A percentile compares a stretch with the other conserved stretches of the same genome.
These are phyloP conservation scores for Siphamia tubifer DNA, from an alignment of 2,113 vertebrate genomes.

Conservation along the genomic window DNA sequence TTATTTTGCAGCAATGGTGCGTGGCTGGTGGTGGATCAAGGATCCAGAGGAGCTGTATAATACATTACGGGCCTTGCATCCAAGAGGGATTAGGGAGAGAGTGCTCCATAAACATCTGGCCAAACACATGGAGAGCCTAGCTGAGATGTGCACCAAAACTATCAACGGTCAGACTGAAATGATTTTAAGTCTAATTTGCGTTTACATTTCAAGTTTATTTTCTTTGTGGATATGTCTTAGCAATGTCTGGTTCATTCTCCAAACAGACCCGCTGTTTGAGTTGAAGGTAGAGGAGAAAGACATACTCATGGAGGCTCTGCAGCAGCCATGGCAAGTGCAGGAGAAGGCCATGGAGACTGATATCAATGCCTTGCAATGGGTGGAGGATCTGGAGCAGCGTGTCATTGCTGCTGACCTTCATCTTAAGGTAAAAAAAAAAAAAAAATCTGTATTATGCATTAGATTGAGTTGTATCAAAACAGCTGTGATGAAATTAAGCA, in stretches of 20 bases:
- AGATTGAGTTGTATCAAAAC: background rate
- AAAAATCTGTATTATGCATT: background rate
- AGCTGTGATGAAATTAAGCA: no score
- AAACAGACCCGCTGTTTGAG: conserved; percentile 85
- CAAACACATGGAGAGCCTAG: conserved; percentile 92
- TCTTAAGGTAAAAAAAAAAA: conserved; percentile 85
- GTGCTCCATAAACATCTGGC: conserved; percentile 92
- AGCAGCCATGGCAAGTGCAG: conserved; percentile 84
- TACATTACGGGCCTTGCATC: conserved; percentile 86
- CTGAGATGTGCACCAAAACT: conserved; percentile 84
- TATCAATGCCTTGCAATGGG: conserved; percentile 86
- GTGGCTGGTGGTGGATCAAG: conserved; percentile 95
- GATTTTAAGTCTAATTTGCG: background rate
- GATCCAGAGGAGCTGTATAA: conserved; percentile 85
- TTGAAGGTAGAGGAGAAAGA: conserved; percentile 59
- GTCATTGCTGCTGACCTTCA: conserved; percentile 90
- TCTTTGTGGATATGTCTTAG: background rate
- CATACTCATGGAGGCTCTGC: conserved; percentile 74
- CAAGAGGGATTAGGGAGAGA: conserved; percentile 90
- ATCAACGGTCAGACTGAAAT: conserved; percentile 78
- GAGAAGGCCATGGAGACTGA: conserved; percentile 86
- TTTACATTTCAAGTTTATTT: background rate
- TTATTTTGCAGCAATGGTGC: conserved; percentile 86
- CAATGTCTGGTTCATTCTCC: background rate
- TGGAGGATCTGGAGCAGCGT: conserved; percentile 92